Base-by-base conservation (phyloP, 1,140 invertebrate species). In the Adelges cooleyi region DNA sequence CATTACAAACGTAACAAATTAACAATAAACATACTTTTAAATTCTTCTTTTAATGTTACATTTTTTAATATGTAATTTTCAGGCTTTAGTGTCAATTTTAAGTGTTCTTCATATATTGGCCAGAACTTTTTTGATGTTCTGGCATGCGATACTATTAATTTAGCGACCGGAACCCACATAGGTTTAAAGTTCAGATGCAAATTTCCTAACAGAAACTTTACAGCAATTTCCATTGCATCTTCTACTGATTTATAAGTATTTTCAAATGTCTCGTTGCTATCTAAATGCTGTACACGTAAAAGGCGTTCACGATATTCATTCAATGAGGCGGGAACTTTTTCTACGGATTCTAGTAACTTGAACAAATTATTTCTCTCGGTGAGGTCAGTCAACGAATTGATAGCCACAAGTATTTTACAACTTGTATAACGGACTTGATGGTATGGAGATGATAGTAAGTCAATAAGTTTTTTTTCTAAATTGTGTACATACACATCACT, bases 151-250 rank as follows among this genome's bases (percentile, higher is more conserved):
- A 82, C 76, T 54, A 95, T 84, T 18, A 91, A 78, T 70, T 86
- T 81, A 8, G 79, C 76, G 0, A 87, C 76, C n/a, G 90, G 88
- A 49, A 87, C 84, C 92, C 92, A 96, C 0, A 97, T 71, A 20
- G 92, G 75, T 70, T 87, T 86, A 69, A 95, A 95, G 73, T 95
- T 95, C 3, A 88, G 77, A 73, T 87, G 92, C 3, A 95, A 75
- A 67, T 84, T 80, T 8, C 92, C 90, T 8, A 95, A 78, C 65
- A 94, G 78, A 72, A 88, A 92, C 54, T 84, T 79, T 2, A 95
- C 71, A 0, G 85, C 81, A 50, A 81, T 56, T 38, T 49, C 40
- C 29, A 27, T 44, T 15, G 29, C 62, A 40, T 50, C 29, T 59
- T 62, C 42, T 15, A 54, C 66, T 13, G 22, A 40, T 8, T 29